Conservation (phyloP, 1,140 invertebrate species). For the Myzus persicae region DNA sequence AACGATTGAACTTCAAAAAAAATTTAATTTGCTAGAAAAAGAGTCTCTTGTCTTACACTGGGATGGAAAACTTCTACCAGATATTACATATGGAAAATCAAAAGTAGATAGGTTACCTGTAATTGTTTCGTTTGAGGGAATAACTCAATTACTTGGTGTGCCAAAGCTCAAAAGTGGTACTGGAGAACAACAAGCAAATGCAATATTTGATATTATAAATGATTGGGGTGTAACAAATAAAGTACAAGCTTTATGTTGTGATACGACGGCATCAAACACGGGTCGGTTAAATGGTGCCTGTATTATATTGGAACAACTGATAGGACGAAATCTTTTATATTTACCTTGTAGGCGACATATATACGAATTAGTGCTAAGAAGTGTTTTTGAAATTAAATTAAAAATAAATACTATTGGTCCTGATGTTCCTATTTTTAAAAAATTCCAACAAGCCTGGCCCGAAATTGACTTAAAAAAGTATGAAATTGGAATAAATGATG, state of each 20-base stretch:
- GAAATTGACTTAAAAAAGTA: too few species aligned
- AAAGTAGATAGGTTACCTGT: slow-evolving; percentile 48
- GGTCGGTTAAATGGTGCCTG: not conserved
- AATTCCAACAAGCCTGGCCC: too few species aligned
- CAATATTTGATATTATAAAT: slow-evolving; percentile 4
- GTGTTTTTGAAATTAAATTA: too few species aligned
- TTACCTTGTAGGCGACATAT: too few species aligned
- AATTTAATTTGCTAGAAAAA: slow-evolving; percentile 59
- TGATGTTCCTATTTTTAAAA: too few species aligned
- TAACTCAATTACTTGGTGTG: slow-evolving; percentile 40
- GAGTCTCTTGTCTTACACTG: slow-evolving; percentile 59
- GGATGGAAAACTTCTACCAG: slow-evolving; percentile 61
- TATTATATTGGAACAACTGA: too few species aligned
- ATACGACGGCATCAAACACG: too few species aligned
- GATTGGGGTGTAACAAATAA: not conserved
- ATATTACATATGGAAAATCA: slow-evolving; percentile 55
- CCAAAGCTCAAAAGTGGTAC: slow-evolving; percentile 29
- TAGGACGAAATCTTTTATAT: too few species aligned
- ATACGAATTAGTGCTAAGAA: too few species aligned
- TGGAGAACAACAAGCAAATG: not conserved
- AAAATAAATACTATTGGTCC: too few species aligned
- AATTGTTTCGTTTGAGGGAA: slow-evolving; percentile 2
- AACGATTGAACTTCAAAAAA: too few species aligned
- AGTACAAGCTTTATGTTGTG: not conserved
- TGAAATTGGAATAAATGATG: too few species aligned